Conservation (phyloP, 2,113 vertebrate genomes). For the Quiscalus mexicanus region DNA sequence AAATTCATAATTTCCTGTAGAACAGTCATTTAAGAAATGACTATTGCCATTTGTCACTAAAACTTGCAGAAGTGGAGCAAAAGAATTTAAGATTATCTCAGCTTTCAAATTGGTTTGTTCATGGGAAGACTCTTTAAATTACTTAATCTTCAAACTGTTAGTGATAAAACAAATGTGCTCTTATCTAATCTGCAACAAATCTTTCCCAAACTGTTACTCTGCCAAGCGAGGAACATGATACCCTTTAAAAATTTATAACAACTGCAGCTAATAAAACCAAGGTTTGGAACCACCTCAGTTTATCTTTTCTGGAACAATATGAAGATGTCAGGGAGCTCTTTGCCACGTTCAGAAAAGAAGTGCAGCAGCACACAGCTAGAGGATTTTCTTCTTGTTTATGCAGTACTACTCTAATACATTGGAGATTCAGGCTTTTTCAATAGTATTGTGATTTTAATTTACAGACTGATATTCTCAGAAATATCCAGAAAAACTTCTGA, state of each 20-base stretch:
- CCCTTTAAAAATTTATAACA: slow-evolving; percentile 54
- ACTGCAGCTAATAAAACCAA: slow-evolving; percentile 57
- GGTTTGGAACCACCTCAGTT: slow-evolving; percentile 54
- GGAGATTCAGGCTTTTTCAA: not conserved
- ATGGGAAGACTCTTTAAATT: slow-evolving; percentile 6
- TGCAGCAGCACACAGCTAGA: not conserved
- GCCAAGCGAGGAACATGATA: slow-evolving; percentile 3
- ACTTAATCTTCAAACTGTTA: slow-evolving; percentile 51
- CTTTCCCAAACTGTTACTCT: slow-evolving; percentile 38
- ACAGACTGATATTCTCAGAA: not conserved
- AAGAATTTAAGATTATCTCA: slow-evolving; percentile 3
- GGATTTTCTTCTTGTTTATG: not conserved
- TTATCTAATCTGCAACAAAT: slow-evolving; percentile 50
- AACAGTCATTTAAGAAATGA: not conserved
- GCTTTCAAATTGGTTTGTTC: slow-evolving; percentile 27
- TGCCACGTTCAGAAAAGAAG: not conserved
- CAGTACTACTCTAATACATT: not conserved
- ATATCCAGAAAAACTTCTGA: not conserved
- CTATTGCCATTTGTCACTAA: not conserved
- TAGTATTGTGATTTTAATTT: not conserved
- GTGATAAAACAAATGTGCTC: slow-evolving; percentile 29
- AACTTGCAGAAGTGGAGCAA: not conserved
- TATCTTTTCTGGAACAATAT: slow-evolving; percentile 44
- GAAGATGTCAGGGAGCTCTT: slow-evolving; percentile 35
- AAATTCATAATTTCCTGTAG: not conserved